A percentile compares a stretch with the other conserved stretches of the same genome.
These are phyloP conservation scores for Gastrophryne carolinensis DNA, from an alignment of 2,797 vertebrate genomes.

Conservation along the genomic window DNA sequence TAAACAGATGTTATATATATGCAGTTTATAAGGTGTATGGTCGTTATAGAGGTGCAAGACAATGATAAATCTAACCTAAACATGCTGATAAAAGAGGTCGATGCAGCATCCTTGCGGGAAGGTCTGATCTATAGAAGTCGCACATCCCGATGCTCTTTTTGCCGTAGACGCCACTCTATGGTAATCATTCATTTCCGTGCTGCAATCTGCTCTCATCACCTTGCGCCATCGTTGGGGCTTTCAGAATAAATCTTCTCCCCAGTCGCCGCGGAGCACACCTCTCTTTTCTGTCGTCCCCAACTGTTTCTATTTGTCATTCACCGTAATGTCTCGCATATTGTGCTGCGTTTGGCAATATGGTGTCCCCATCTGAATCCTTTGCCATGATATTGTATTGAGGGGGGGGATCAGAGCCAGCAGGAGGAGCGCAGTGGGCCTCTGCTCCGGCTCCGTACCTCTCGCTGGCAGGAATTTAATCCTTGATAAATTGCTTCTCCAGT, in stretches of 20 bases:
- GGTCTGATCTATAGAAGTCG: too few relatives aligned
- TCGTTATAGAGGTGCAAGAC: too few relatives aligned
- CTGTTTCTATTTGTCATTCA: slow-evolving; percentile 42
- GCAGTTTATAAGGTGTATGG: too few relatives aligned
- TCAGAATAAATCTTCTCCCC: slow-evolving; percentile 30
- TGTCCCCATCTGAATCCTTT: slow-evolving; percentile 39
- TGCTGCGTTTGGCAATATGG: slow-evolving; percentile 42
- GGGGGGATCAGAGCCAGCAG: slow-evolving; percentile 10
- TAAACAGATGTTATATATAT: too few relatives aligned
- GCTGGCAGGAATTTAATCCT: slow-evolving; percentile 45
- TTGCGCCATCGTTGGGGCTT: background rate
- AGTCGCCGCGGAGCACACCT: slow-evolving; percentile 5
- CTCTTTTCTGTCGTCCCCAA: background rate
- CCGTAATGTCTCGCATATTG: slow-evolving; percentile 42
- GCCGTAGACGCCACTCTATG: too few relatives aligned
- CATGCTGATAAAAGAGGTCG: too few relatives aligned
- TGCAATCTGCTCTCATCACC: slow-evolving; percentile 4
- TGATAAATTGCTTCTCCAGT: slow-evolving; percentile 47
- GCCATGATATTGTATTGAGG: slow-evolving; percentile 17
- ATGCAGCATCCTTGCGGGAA: too few relatives aligned
- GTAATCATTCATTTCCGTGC: slow-evolving; percentile 6
- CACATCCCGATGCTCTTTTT: too few relatives aligned
- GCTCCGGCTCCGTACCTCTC: slow-evolving; percentile 22
- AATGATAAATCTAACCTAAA: too few relatives aligned
- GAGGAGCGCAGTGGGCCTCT: slow-evolving; percentile 15